phyloP scores from a whole-genome alignment of 2,888 invertebrate species.

The Rotaria socialis region DNA sequence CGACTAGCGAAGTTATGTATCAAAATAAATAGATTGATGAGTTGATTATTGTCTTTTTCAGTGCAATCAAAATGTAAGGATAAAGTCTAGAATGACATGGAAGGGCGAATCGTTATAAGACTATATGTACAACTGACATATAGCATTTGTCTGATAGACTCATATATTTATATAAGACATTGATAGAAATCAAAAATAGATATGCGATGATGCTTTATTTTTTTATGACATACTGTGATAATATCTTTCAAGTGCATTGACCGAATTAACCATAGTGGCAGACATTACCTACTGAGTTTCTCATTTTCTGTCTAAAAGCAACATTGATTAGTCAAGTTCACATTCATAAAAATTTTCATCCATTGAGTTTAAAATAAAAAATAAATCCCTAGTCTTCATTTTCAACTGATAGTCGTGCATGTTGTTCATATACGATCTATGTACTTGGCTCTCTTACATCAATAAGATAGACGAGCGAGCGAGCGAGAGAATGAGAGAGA shows the following conservation, averaged over 20 bases:
- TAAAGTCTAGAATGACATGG: not conserved
- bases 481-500: not conserved
- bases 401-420: not conserved
- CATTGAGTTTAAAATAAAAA: not conserved
- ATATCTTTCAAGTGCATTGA: slow-evolving; percentile 22
- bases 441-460: not conserved
- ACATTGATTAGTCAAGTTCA: not conserved
- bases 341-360: not conserved
- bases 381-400: not conserved
- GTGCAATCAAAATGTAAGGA: not conserved
- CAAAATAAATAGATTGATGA: not conserved
- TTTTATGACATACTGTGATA: not conserved
- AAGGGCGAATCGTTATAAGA: not conserved
- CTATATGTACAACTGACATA: not conserved
- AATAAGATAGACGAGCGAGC: not conserved
- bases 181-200: not conserved
- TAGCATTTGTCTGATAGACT: not conserved
- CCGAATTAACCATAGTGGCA: not conserved
- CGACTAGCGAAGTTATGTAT: not conserved
- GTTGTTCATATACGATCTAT: not conserved
- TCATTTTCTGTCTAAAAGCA: not conserved
- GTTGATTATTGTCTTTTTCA: not conserved
- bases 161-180: not conserved
- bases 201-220: not conserved
- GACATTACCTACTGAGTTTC: not conserved